A percentile compares a stretch with the other conserved stretches of the same genome.
These are phyloP conservation scores for Agonum fuliginosum DNA, from an alignment of 2,888 invertebrate species.

Conservation along the genomic window DNA sequence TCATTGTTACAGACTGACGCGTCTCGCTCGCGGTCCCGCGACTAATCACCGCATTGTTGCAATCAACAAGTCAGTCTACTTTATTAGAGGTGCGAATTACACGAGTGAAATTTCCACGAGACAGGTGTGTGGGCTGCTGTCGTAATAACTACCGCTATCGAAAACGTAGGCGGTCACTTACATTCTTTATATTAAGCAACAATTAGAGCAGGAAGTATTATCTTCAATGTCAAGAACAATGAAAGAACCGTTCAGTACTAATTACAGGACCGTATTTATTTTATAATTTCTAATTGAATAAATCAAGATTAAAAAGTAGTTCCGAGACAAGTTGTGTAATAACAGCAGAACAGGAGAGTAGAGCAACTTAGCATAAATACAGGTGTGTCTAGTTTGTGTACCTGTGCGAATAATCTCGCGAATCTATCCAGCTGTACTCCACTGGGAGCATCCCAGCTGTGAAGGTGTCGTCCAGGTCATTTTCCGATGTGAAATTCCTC, in stretches of 20 bases:
- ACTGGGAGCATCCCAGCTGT: constrained; percentile 74
- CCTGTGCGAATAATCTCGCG: constrained; percentile 78
- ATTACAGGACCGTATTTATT: too few species aligned
- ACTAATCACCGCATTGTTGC: constrained; percentile 29
- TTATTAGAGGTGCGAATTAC: constrained; percentile 9
- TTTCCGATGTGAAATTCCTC: constrained; percentile 69
- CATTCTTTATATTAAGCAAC: background rate
- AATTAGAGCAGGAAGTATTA: constrained; percentile 23
- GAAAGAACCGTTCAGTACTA: background rate
- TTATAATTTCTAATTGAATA: too few species aligned
- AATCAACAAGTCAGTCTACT: background rate
- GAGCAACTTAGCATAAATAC: too few species aligned
- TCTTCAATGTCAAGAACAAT: constrained; percentile 21
- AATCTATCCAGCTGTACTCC: constrained; percentile 75
- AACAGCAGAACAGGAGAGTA: too few species aligned
- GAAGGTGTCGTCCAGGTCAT: constrained; percentile 77
- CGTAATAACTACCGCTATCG: background rate
- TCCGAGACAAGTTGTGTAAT: background rate
- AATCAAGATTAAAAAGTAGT: too few species aligned
- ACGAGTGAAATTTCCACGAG: background rate
- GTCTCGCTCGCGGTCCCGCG: background rate
- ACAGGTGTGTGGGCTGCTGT: background rate
- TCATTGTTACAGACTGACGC: constrained; percentile 44
- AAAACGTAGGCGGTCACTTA: constrained; percentile 6
- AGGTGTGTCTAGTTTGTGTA: constrained; percentile 66